Percentiles rank a stretch among this genome's conserved stretches.
phyloP scores from a whole-genome alignment of 1,140 invertebrate genomes.

The Zaprionus nigranus region DNA sequence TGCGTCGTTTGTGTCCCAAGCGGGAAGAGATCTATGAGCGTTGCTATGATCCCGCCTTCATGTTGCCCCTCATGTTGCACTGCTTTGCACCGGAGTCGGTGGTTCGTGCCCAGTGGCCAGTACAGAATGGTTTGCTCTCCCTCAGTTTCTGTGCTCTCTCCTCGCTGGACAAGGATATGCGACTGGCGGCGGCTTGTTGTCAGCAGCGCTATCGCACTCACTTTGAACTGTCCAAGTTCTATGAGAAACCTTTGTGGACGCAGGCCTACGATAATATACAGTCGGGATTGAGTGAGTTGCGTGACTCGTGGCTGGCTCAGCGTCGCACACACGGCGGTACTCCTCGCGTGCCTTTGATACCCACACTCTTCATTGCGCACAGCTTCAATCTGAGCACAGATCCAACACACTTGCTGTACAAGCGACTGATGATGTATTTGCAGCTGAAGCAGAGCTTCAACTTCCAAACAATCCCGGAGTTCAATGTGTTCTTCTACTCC shows the following conservation, averaged over 20 bases:
- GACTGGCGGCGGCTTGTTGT: constrained; percentile 87
- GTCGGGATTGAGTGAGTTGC: constrained; percentile 84
- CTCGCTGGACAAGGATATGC: constrained; percentile 86
- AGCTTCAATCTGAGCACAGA: constrained; percentile 87
- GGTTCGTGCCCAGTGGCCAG: constrained; percentile 87
- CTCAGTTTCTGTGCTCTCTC: constrained; percentile 87
- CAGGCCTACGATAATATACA: constrained; percentile 85
- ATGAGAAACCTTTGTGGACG: constrained; percentile 85
- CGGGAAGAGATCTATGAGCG: constrained; percentile 68
- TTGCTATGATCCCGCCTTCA: constrained; percentile 89
- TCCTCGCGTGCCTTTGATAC: constrained; percentile 86
- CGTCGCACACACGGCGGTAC: constrained; percentile 72
- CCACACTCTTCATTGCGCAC: constrained; percentile 88
- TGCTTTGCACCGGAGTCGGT: constrained; percentile 86
- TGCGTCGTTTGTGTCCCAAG: constrained; percentile 70
- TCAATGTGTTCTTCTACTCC: constrained; percentile 89
- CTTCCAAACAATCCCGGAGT: constrained; percentile 89
- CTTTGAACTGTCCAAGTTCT: constrained; percentile 82
- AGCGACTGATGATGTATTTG: constrained; percentile 87
- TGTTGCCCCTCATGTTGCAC: constrained; percentile 88
- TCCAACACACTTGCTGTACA: constrained; percentile 87
- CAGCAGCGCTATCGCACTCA: constrained; percentile 87
- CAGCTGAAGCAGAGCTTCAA: constrained; percentile 88
- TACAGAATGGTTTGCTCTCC: constrained; percentile 87
- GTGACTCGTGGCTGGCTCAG: constrained; percentile 72